Base-by-base conservation (phyloP, 1,140 invertebrate species). In the Mercenaria mercenaria region DNA sequence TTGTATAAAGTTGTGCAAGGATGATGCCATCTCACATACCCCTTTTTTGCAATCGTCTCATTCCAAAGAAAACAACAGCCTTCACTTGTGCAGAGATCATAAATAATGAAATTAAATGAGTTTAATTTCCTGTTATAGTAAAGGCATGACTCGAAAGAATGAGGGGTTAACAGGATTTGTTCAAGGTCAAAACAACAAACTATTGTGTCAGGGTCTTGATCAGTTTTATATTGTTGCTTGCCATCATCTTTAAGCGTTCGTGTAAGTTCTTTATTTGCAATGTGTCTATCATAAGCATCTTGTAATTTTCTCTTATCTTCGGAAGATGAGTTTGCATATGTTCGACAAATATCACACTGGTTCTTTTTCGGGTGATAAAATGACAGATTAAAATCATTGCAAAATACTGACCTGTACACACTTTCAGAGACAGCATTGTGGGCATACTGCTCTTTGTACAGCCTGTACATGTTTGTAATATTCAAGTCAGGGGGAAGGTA, bases 21-120 rank as follows among this genome's bases (percentile, higher is more conserved):
- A 81, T 23, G 79, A 81, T 8, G 56, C 79, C 13, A 81, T 64
- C 61, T 81, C 79, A 81, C 32, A 32, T 34, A 52, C 13, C 11
- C 79, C 79, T 43, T 52, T 39, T 23, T 69, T 64, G 34, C 52
- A 20, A 39, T 47, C 0, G 26, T 61, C 32, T 59, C 37, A 64
- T 81, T 59, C 79, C 79, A 81, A n/a, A 81, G 4, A 64, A 29
- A 81, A 29, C 79, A 81, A 39, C 37, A 20, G 29, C 13, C 79
- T 1, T 80, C 32, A 6, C 1, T 15, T 32, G 1, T 61, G 23
- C 29, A 37, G 8, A 56, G 15, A 10, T 81, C 52, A 61, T 81
- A 81, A 1, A 81, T 37, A 29, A 52, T 81, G n/a, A 81, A 81
- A 52, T 81, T 81, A 23, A 29, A 81, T 32, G 79, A 61, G n/a